Percentiles rank a stretch among this genome's conserved stretches.
Conservation (phyloP, 2,888 invertebrate species). For the Torymus auratus region DNA sequence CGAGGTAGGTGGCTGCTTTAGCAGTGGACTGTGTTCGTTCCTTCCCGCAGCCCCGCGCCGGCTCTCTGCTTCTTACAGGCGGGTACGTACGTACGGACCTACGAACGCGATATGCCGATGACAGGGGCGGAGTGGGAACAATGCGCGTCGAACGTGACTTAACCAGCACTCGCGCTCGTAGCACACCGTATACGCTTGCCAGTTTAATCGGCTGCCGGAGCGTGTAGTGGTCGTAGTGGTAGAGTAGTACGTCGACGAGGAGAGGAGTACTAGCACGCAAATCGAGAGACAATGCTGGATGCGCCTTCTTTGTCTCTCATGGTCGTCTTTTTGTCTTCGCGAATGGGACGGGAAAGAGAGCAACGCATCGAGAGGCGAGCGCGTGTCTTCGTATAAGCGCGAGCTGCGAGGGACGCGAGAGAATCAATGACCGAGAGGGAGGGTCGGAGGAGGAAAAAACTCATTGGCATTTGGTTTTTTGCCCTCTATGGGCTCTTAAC, state of each 20-base stretch:
- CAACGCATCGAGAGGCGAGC: no score
- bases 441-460: neutral
- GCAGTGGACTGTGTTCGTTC: neutral
- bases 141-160: slow-evolving; percentile 57
- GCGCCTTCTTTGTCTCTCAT: neutral
- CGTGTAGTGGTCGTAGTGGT: no score
- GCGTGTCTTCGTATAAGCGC: no score
- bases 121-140: slow-evolving; percentile 41
- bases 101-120: no score
- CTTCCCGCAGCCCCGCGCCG: slow-evolving; percentile 17
- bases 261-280: no score
- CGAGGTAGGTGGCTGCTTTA: slow-evolving; percentile 14
- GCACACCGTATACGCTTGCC: neutral
- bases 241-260: no score
- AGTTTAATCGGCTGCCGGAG: slow-evolving; percentile 35
- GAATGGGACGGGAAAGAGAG: no score
- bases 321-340: neutral
- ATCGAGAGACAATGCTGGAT: slow-evolving; percentile 19
- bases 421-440: neutral
- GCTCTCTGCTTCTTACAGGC: no score
- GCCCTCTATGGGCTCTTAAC: neutral
- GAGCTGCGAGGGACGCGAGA: neutral
- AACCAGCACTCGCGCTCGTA: slow-evolving; percentile 22
- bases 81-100: no score
- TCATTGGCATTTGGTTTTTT: slow-evolving; percentile 19